A percentile compares a stretch with the other conserved stretches of the same genome.
Conservation (phyloP, 2,113 vertebrate genomes). For the Tachysurus vachellii region DNA sequence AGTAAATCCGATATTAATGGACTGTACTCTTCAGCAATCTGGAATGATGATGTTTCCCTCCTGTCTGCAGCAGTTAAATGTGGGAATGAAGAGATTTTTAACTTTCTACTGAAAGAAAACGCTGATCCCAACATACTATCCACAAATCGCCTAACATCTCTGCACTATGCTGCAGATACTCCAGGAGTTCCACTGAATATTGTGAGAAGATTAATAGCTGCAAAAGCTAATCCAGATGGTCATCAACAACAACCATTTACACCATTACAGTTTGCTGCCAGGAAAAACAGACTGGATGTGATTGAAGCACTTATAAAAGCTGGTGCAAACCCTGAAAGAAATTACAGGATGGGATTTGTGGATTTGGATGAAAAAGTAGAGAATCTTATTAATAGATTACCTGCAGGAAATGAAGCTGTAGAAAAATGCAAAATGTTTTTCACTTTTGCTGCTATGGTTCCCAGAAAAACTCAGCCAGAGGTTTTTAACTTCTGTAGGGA, state of each 20-base stretch:
- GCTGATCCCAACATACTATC: slow-evolving; percentile 40
- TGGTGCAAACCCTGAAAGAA: slow-evolving; percentile 12
- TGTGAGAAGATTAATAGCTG: slow-evolving; percentile 49
- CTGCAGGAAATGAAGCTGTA: not conserved
- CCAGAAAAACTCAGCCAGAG: not conserved
- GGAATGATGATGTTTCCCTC: slow-evolving; percentile 21
- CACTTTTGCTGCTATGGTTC: rapidly evolving
- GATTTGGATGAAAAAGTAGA: slow-evolving; percentile 44
- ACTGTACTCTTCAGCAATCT: slow-evolving; percentile 33
- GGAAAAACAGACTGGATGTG: slow-evolving; percentile 47
- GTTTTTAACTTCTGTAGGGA: slow-evolving; percentile 19
- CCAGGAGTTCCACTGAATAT: slow-evolving; percentile 24
- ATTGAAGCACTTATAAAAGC: slow-evolving; percentile 49
- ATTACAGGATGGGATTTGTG: not conserved
- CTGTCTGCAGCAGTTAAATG: slow-evolving; percentile 61
- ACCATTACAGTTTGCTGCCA: slow-evolving; percentile 55
- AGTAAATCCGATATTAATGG: slow-evolving; percentile 31
- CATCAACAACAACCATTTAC: rapidly evolving
- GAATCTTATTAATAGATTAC: slow-evolving; percentile 32
- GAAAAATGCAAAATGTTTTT: slow-evolving; percentile 1
- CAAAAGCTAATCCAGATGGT: slow-evolving; percentile 49
- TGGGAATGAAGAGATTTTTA: slow-evolving; percentile 9
- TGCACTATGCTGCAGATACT: slow-evolving; percentile 51
- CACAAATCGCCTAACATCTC: rapidly evolving
- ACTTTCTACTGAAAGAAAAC: slow-evolving; percentile 22